A percentile compares a stretch with the other conserved stretches of the same genome.
These are phyloP conservation scores for Lonchura striata DNA, from an alignment of 2,113 vertebrate genomes.

Conservation along the genomic window DNA sequence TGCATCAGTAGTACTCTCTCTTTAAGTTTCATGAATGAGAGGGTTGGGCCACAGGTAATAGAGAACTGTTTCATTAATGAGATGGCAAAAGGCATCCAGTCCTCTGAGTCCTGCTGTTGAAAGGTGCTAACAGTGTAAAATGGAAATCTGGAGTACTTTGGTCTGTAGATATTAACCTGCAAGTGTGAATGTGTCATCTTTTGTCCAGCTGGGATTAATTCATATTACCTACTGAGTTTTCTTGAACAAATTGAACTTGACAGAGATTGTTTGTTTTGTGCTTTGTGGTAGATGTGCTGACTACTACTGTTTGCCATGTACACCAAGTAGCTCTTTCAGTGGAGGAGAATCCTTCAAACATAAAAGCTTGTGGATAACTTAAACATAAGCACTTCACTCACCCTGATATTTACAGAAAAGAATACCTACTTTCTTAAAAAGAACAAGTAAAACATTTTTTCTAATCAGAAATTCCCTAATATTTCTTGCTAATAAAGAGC, in stretches of 20 bases:
- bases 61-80: background rate
- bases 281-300: background rate
- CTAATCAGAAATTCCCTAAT: background rate
- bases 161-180: background rate
- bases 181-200: background rate
- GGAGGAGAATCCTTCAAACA: background rate
- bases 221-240: background rate
- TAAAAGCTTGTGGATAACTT: background rate
- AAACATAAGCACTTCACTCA: background rate
- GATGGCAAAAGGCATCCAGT: background rate
- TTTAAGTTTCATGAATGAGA: background rate
- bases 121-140: background rate
- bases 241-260: background rate
- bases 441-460: background rate
- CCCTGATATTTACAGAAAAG: background rate
- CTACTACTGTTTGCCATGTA: background rate
- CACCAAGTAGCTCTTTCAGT: background rate
- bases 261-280: background rate
- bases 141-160: background rate
- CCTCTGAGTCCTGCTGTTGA: background rate
- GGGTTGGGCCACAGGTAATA: background rate
- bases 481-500: background rate
- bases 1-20: background rate
- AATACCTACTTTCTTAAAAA: background rate
- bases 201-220: background rate